Conservation (phyloP, 2,888 invertebrate species). For the Calameuta pallipes region DNA sequence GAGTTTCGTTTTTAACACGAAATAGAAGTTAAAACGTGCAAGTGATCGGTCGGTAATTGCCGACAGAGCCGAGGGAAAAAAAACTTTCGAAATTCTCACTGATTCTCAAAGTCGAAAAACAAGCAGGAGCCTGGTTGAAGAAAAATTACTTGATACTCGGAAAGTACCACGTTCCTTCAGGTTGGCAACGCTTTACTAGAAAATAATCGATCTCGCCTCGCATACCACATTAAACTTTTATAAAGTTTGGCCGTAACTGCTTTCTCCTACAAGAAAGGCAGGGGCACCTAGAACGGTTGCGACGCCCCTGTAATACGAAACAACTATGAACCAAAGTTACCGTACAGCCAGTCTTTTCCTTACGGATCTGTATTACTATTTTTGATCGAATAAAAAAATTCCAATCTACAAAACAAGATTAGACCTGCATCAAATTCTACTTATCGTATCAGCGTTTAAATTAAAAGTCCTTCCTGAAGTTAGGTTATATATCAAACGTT, state of each 20-base stretch:
- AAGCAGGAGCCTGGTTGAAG: neutral
- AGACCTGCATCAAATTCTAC: neutral
- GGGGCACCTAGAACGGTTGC: neutral
- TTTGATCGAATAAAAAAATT: neutral
- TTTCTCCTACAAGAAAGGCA: neutral
- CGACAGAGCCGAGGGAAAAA: too few relatives aligned
- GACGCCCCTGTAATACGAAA: neutral
- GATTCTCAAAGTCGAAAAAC: neutral
- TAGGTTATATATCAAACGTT: neutral
- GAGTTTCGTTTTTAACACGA: neutral
- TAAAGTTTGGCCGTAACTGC: neutral
- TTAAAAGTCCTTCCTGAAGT: neutral
- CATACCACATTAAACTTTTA: conserved; percentile 23
- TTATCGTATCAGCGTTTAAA: neutral
- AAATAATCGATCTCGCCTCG: conserved; percentile 25
- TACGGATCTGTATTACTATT: neutral
- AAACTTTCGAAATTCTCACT: neutral
- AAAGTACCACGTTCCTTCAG: neutral
- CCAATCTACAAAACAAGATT: neutral
- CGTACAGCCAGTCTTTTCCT: neutral
- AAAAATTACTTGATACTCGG: neutral
- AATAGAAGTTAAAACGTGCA: neutral
- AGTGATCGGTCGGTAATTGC: neutral
- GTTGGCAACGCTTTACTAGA: conserved; percentile 3
- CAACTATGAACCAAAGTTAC: neutral